Evolutionary conservation across 2,113 vertebrate genomes (phyloP), one percentile per base, ranked within the genome.

Genomic region (Todiramphus chloris): DNA sequence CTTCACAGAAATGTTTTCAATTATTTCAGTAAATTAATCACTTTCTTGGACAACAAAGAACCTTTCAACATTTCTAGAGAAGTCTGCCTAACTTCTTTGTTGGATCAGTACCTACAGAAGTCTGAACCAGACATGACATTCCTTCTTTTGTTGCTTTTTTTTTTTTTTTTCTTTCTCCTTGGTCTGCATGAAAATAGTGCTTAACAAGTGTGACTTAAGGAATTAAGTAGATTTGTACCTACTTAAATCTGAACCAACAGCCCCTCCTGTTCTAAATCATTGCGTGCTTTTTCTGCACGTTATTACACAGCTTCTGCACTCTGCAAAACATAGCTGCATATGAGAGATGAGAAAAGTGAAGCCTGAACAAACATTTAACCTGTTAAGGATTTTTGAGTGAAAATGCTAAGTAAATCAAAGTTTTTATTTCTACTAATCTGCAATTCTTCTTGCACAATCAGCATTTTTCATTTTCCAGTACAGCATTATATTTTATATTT

Each of bases 191-290:
- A 92, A 93, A 90, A 75, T 3, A 3, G 7, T 67, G 66, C 79
- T 85, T 76, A 86, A 90, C 43, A 74, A 86, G 74, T 53, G 33
- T 0, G 10, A 67, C 35, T 83, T 88, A 23, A 73, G 16, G 62
- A 85, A 87, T 83, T 73, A 74, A 81, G 60, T 67, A 67, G 59
- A 93, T 93, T 95, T 93, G 41, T 53, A 77, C 75, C 19, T 51
- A 69, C 41, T 70, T 89, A 67, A 87, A 90, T 27, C 41, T 70
- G 24, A 93, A 35, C 15, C 33, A 86, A 9, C 19, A 87, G 33
- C 16, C 17, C 59, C 73, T 90, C 62, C 50, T 58, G 27, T 83
- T 78, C 39, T 55, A 70, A 81, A 70, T n/a, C 10, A 7, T 18
- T 7, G 2, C 27, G 21, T 77, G 46, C 27, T 68, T 44, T 55